Conservation (phyloP, 1,140 invertebrate species). For the Nilaparvata lugens region DNA sequence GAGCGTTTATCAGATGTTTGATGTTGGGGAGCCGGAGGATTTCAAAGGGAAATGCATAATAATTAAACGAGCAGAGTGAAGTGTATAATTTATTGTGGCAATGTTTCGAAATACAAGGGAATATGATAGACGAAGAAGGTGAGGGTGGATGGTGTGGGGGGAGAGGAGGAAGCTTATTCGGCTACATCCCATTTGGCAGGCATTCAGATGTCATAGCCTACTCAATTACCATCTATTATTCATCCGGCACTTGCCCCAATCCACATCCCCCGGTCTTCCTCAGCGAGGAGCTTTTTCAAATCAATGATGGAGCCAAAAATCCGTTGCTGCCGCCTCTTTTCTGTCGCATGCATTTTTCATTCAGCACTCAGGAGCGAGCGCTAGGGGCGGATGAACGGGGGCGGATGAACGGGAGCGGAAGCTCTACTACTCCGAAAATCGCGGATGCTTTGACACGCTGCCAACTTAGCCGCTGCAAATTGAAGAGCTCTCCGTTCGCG, state of each 20-base stretch:
- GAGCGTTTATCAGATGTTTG: too few species aligned
- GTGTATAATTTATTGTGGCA: too few species aligned
- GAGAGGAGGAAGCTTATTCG: neutral
- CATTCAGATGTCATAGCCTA: slow-evolving; percentile 4
- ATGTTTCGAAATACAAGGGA: neutral
- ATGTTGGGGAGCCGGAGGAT: too few species aligned
- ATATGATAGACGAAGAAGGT: neutral
- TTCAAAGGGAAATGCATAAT: too few species aligned
- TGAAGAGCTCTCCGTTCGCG: neutral
- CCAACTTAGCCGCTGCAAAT: slow-evolving; percentile 5
- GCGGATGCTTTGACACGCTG: slow-evolving; percentile 2
- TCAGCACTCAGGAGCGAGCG: neutral
- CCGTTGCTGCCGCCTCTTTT: slow-evolving; percentile 1
- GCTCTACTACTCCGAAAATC: too few species aligned
- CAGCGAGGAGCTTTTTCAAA: neutral
- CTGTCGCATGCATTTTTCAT: slow-evolving; percentile 7
- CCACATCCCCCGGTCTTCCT: too few species aligned
- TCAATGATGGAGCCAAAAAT: slow-evolving; percentile 9
- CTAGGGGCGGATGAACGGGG: too few species aligned
- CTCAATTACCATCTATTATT: slow-evolving; percentile 8
- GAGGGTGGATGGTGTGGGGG: neutral
- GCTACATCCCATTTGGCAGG: too few species aligned
- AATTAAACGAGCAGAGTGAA: too few species aligned
- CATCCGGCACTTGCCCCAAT: neutral
- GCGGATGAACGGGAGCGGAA: too few species aligned